Base-by-base conservation (phyloP, 2,113 vertebrate genomes). In the Anhinga anhinga region DNA sequence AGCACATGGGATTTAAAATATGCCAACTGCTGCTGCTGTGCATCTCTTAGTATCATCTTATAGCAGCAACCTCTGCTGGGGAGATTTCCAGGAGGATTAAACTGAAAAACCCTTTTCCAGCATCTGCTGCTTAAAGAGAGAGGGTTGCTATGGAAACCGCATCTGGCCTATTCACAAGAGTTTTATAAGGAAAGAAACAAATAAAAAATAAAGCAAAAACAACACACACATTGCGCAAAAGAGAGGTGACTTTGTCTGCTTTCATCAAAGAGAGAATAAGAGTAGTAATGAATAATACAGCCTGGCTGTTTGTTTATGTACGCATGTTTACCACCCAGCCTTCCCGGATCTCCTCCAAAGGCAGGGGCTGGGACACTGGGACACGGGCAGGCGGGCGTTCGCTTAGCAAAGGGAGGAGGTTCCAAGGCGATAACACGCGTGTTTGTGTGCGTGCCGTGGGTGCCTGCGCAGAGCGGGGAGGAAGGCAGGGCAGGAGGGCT, bases 61-160 rank as follows among this genome's bases (percentile, higher is more conserved):
- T 38, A 92, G 82, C 79, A 73, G 91, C 86, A 77, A 80, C 76
- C 90, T 80, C 90, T 94, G 44, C 88, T 67, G 72, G 8, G 45
- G 95, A 97, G 97, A 88, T 97, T 96, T 96, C 95, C 94, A 73
- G 90, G 89, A 96, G 97, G 90, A 96, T 97, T 95, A 93, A 92
- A 90, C 93, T 27, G 79, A 86, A 97, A 97, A 94, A 76, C 18
- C 38, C 94, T 97, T 95, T 94, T 65, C 80, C 86, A 80, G 97
- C 94, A 79, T 88, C 85, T 90, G 94, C 80, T 77, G 84, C 86
- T 34, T 10, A 45, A 78, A 63, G 90, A 95, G 94, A 73, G 93
- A 11, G 5, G 42, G 98, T 98, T 98, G 94, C 98, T 49, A 95
- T 97, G 97, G 98, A 95, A 98, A 98, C 97, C 9, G 63, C 98